Conservation (phyloP, 2,797 vertebrate genomes). For the Mareca strepera region DNA sequence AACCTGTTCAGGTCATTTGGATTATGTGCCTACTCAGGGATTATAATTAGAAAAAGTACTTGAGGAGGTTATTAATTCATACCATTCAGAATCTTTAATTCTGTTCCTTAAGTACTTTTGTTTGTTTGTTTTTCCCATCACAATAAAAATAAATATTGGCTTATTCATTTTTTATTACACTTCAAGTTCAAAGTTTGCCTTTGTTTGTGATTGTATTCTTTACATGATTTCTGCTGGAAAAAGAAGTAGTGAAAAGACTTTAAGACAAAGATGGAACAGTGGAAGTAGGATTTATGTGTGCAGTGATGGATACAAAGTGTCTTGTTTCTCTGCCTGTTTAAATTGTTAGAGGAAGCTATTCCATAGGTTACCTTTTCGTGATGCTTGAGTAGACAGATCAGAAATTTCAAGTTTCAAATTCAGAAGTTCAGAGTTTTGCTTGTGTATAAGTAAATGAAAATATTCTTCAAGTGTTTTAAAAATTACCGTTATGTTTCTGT, state of each 20-base stretch:
- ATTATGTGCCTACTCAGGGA: neutral
- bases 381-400: neutral
- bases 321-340: neutral
- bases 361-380: neutral
- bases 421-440: neutral
- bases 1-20: neutral
- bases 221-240: neutral
- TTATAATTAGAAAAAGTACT: neutral
- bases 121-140: neutral
- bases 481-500: neutral
- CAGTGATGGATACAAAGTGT: neutral
- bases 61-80: neutral
- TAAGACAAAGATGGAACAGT: neutral
- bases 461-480: neutral
- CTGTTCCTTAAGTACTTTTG: neutral
- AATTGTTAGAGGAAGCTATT: neutral
- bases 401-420: neutral
- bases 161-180: neutral
- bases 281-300: neutral
- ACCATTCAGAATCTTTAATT: neutral
- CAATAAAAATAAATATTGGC: neutral
- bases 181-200: neutral
- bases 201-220: neutral
- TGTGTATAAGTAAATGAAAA: neutral
- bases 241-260: neutral